These are phyloP conservation scores for Hydrocynus forskahlii DNA, from an alignment of 2,797 vertebrate genomes.

Conservation along the genomic window DNA sequence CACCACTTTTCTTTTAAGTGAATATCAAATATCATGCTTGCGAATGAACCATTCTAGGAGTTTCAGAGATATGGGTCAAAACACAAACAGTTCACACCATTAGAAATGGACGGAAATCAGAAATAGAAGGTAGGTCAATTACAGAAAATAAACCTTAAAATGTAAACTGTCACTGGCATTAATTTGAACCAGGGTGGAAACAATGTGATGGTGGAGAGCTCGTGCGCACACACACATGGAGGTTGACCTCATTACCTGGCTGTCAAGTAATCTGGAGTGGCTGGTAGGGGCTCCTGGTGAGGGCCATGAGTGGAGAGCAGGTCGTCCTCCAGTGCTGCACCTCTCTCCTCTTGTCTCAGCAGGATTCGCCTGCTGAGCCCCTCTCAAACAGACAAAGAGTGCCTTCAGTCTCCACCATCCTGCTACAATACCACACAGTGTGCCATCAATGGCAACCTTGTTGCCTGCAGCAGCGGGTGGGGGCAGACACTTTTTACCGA, in stretches of 20 bases:
- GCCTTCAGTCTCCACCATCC: slow-evolving; percentile 52
- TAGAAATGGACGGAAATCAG: not conserved
- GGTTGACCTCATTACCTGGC: not conserved
- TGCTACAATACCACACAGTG: slow-evolving; percentile 58
- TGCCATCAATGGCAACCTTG: slow-evolving; percentile 62
- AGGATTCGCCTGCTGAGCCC: slow-evolving; percentile 37
- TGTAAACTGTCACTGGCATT: not conserved
- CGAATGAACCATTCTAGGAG: not conserved
- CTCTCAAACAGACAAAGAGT: slow-evolving; percentile 55
- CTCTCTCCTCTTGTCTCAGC: slow-evolving; percentile 23
- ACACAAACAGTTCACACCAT: not conserved
- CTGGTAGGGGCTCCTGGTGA: slow-evolving; percentile 5
- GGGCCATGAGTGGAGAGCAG: slow-evolving; percentile 9
- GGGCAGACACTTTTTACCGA: not conserved
- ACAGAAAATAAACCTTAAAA: not conserved
- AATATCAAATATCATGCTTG: not conserved
- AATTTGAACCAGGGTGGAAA: not conserved
- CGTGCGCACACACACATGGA: not conserved
- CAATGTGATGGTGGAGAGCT: not conserved
- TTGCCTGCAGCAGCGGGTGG: slow-evolving; percentile 39
- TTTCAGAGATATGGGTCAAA: not conserved
- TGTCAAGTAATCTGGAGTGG: not conserved
- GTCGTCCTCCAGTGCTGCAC: slow-evolving; percentile 11
- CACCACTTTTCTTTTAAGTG: not conserved
- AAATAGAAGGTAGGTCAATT: not conserved